Base-by-base conservation (phyloP, 1,140 invertebrate species). In the Scaptomyza montana region DNA sequence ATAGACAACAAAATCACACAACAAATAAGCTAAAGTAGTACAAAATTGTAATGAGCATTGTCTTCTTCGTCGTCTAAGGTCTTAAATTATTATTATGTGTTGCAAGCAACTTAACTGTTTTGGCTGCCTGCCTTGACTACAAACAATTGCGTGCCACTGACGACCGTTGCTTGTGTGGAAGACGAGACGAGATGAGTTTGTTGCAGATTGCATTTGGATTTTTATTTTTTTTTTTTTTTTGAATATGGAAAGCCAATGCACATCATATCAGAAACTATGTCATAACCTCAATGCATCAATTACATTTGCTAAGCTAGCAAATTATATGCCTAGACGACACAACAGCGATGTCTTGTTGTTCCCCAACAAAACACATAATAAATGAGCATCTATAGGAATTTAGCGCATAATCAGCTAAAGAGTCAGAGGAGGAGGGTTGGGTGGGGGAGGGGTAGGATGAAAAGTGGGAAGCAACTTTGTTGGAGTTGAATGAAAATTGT, bases 271-370 rank as follows among this genome's bases (percentile, higher is more conserved):
- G 66, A 68, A 89, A 89, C 79, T 74, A 79, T 84, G 76, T 79
- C 82, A 71, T 73, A 89, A 84, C 85, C 85, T 51, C 62, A 84
- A 89, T 89, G 84, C 84, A 87, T 87, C 84, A 87, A 89, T 87
- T 89, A 84, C 69, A 73, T 12, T 63, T 41, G 76, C 72, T 66
- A 76, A 78, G 75, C 75, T 71, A 75, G 73, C 79, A 79, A 74
- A 89, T 89, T 87, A 79, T 80, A 76, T 76, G 78, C 53, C 78
- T 33, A 41, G 72, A 49, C 47, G 47, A 10, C 5, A 33, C 5
- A 7, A 33, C 30, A 33, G 30, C 59, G 45, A 62, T 46, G 16
- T 46, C 16, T 19, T 19, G 33, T 41, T 19, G 51, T 19, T 45
- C 7, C 13, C 0, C 36, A 61, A 61, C 41, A 49, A 46, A 68